Percentiles rank a stretch among this genome's conserved stretches.
These are phyloP conservation scores for Boloria selene DNA, from an alignment of 2,888 invertebrate species.

Conservation along the genomic window DNA sequence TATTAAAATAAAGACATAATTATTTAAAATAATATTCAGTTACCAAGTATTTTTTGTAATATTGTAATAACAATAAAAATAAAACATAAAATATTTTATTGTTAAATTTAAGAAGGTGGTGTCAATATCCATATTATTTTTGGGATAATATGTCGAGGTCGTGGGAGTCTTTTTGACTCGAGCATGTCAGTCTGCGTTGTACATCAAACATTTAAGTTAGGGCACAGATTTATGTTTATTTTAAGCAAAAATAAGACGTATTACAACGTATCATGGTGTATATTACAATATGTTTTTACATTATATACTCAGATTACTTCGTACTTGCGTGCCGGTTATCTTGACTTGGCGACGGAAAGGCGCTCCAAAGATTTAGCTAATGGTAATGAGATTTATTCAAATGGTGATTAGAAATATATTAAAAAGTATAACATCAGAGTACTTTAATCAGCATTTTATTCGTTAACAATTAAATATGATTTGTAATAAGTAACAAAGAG, in stretches of 20 bases:
- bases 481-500: no score
- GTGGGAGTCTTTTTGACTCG: constrained; percentile 51
- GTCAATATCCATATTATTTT: constrained; percentile 43
- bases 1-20: no score
- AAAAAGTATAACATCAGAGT: no score
- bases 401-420: no score
- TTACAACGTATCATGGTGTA: neutral
- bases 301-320: constrained; percentile 12
- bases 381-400: no score
- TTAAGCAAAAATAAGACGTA: constrained; percentile 8
- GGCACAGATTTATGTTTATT: constrained; percentile 6
- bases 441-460: no score
- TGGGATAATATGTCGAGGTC: constrained; percentile 42
- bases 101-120: constrained; percentile 10
- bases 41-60: no score
- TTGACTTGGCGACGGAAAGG: constrained; percentile 46
- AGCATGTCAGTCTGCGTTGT: constrained; percentile 46
- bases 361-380: constrained; percentile 50
- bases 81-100: neutral
- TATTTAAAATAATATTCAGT: no score
- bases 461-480: no score
- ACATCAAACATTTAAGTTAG: constrained; percentile 28
- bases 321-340: constrained; percentile 41
- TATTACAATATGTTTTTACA: constrained; percentile 11
- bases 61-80: no score